These are phyloP conservation scores for Pocillopora meandrina DNA, from an alignment of 92 coral and sea anemone genomes.

Conservation along the genomic window DNA sequence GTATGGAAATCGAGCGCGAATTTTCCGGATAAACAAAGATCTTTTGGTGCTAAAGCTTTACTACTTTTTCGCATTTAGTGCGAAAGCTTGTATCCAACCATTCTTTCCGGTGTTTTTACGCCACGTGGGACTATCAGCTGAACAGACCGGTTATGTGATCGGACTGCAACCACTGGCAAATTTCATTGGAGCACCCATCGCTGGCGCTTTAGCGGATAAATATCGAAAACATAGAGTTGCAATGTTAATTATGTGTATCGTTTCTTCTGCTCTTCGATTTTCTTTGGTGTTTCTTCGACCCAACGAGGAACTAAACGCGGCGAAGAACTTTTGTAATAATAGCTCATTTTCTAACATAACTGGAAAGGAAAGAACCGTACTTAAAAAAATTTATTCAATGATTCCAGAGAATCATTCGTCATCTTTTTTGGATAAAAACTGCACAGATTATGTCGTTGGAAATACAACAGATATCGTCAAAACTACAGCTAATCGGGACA, in stretches of 20 bases:
- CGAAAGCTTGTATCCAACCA: conserved; percentile 55
- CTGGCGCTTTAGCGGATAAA: conserved; percentile 76
- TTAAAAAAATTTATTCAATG: background rate
- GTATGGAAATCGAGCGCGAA: background rate
- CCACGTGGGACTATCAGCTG: conserved; percentile 69
- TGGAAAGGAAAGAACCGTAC: background rate
- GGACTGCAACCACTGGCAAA: conserved; percentile 73
- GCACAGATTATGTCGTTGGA: background rate
- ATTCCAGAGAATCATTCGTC: background rate
- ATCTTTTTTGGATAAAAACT: background rate
- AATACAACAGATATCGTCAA: background rate
- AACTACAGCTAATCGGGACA: background rate
- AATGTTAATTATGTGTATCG: conserved; percentile 48
- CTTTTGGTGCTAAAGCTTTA: conserved; percentile 67
- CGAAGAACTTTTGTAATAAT: conserved; percentile 6
- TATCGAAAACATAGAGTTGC: conserved; percentile 61
- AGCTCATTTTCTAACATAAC: background rate
- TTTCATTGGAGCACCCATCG: conserved; percentile 67
- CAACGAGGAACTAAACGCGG: background rate
- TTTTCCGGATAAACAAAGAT: conserved; percentile 26
- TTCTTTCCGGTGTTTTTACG: conserved; percentile 72
- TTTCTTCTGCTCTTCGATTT: conserved; percentile 53
- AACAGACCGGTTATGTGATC: conserved; percentile 62
- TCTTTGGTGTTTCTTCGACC: conserved; percentile 63
- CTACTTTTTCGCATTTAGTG: conserved; percentile 70